phyloP scores from a whole-genome alignment of 1,140 invertebrate genomes.

The Drosophila kanapiae region DNA sequence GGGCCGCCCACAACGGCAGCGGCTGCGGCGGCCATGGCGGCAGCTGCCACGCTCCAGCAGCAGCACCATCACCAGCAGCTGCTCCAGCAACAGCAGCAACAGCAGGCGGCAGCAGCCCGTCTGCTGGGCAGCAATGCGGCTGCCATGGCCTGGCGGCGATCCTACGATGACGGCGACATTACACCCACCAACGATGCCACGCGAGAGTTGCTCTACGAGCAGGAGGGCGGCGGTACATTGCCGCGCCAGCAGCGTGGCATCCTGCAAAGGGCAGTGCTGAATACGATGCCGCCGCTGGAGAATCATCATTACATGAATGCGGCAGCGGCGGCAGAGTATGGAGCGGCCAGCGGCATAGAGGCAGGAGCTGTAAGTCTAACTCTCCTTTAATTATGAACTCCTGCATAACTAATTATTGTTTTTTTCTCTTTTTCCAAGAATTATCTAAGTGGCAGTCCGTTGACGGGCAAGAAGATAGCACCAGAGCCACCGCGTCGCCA shows the following conservation, averaged over 20 bases:
- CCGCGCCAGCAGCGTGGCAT: slow-evolving; percentile 90
- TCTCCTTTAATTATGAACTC: background rate
- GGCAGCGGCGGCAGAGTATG: slow-evolving; percentile 80
- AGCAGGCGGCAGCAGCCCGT: slow-evolving; percentile 68
- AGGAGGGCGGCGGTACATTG: slow-evolving; percentile 91
- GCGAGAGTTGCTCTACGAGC: slow-evolving; percentile 85
- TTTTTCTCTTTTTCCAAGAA: slow-evolving; percentile 39
- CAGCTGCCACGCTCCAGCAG: slow-evolving; percentile 83
- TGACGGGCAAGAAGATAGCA: slow-evolving; percentile 90
- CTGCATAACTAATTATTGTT: background rate
- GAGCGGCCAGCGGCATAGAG: slow-evolving; percentile 64
- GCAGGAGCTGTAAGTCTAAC: slow-evolving; percentile 51
- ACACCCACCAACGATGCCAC: slow-evolving; percentile 93
- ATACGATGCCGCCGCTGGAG: slow-evolving; percentile 80
- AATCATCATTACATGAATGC: slow-evolving; percentile 83
- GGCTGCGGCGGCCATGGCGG: slow-evolving; percentile 85
- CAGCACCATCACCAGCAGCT: slow-evolving; percentile 75
- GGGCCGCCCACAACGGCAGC: slow-evolving; percentile 86
- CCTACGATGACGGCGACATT: slow-evolving; percentile 95
- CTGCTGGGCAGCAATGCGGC: slow-evolving; percentile 75
- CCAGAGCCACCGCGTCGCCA: slow-evolving; percentile 94
- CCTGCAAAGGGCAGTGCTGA: slow-evolving; percentile 77
- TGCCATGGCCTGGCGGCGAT: slow-evolving; percentile 89
- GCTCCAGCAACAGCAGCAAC: slow-evolving; percentile 66
- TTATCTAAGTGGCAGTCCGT: slow-evolving; percentile 86